phyloP scores from a whole-genome alignment of 2,113 vertebrate genomes.

The Gorilla gorilla region DNA sequence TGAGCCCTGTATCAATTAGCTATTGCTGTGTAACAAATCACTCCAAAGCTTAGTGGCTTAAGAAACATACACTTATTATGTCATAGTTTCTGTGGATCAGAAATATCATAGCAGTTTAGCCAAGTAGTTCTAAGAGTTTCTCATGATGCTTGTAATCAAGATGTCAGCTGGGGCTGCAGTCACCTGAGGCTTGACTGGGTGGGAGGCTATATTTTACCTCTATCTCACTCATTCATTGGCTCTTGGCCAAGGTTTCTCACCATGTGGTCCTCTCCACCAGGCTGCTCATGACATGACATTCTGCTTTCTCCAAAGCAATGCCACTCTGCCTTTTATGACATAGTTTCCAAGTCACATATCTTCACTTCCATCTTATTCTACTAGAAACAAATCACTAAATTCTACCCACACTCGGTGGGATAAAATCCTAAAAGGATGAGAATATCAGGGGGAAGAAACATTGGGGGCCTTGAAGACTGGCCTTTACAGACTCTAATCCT shows the following conservation, averaged over 20 bases:
- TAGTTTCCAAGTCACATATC: background rate
- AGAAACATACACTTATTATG: background rate
- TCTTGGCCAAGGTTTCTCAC: background rate
- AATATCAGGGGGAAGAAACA: too few relatives aligned
- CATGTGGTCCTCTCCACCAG: background rate
- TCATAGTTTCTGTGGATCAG: background rate
- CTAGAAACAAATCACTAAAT: conserved; percentile 22
- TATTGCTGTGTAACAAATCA: background rate
- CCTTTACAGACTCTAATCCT: background rate
- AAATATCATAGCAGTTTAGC: background rate
- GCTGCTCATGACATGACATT: background rate
- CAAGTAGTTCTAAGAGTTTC: background rate
- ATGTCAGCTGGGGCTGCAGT: background rate
- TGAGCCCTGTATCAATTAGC: background rate
- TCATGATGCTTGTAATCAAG: background rate
- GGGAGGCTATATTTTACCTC: background rate
- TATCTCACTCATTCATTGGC: background rate
- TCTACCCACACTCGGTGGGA: background rate
- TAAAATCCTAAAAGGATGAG: background rate
- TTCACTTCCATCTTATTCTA: background rate
- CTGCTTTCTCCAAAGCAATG: background rate
- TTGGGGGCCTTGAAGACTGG: background rate
- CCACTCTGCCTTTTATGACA: background rate
- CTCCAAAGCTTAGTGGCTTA: background rate
- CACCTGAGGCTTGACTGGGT: background rate